Percentiles rank a stretch among this genome's conserved stretches.
Conservation (phyloP, 64 coral and sea anemone species). For the Montipora capricornis region DNA sequence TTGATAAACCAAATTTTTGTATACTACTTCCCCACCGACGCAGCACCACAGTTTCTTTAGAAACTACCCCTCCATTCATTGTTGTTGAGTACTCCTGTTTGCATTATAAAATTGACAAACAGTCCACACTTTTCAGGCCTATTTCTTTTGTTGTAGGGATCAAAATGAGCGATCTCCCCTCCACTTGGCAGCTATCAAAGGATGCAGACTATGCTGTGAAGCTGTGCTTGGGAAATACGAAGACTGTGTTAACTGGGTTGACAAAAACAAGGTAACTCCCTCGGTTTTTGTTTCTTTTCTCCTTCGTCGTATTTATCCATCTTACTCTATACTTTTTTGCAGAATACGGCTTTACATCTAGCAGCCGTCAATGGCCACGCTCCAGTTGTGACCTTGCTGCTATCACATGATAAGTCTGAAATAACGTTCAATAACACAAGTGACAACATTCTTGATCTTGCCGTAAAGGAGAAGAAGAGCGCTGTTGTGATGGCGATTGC, state of each 20-base stretch:
- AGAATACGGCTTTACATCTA: slow-evolving; percentile 85
- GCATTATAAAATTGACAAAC: no score
- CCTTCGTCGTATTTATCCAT: not conserved
- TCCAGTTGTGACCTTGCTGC: slow-evolving; percentile 38
- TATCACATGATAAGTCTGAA: slow-evolving; percentile 36
- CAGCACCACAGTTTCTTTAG: no score
- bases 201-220: slow-evolving; percentile 40
- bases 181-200: slow-evolving; percentile 55
- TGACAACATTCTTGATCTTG: slow-evolving; percentile 72
- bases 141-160: slow-evolving; percentile 9
- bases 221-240: slow-evolving; percentile 22
- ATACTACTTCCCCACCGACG: no score
- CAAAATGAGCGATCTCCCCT: slow-evolving; percentile 50
- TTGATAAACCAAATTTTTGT: no score
- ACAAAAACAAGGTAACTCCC: slow-evolving; percentile 62
- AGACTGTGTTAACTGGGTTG: slow-evolving; percentile 56
- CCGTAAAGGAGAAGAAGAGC: slow-evolving; percentile 58
- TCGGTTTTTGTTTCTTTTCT: not conserved
- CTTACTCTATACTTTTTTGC: not conserved
- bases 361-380: slow-evolving; percentile 73
- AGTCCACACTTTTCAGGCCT: not conserved
- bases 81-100: no score
- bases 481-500: slow-evolving; percentile 76
- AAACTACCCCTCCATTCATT: no score
- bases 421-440: slow-evolving; percentile 57